Percentiles rank a stretch among this genome's conserved stretches.
These are phyloP conservation scores for Hartigia nigra DNA, from an alignment of 2,888 invertebrate species.

Conservation along the genomic window DNA sequence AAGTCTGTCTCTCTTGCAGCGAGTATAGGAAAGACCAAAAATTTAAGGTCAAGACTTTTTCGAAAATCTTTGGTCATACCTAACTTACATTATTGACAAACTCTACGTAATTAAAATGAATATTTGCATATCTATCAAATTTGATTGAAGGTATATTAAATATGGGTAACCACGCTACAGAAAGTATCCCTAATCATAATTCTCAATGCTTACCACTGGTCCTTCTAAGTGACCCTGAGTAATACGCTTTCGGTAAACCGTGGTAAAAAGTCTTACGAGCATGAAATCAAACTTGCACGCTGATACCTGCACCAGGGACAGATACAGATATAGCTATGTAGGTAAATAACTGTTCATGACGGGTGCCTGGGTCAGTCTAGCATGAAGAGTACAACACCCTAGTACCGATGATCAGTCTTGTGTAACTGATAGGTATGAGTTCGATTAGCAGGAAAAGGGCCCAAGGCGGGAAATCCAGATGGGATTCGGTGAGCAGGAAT, in stretches of 20 bases:
- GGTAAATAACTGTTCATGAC: not conserved
- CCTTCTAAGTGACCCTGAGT: not conserved
- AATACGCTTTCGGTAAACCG: not conserved
- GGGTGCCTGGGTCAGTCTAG: not conserved
- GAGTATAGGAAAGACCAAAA: too few relatives aligned
- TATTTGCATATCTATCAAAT: too few relatives aligned
- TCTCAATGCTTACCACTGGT: too few relatives aligned
- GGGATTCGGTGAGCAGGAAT: not conserved
- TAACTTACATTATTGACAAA: too few relatives aligned
- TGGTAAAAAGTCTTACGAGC: not conserved
- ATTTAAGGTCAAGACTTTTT: too few relatives aligned
- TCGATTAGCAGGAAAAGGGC: not conserved
- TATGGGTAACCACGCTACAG: too few relatives aligned
- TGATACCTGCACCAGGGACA: too few relatives aligned
- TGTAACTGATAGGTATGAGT: not conserved
- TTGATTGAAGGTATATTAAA: too few relatives aligned
- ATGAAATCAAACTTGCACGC: not conserved
- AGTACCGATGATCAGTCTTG: not conserved
- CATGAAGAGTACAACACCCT: conserved; percentile 4
- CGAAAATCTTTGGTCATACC: too few relatives aligned
- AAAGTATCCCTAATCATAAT: too few relatives aligned
- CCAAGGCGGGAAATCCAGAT: not conserved
- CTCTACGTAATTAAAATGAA: too few relatives aligned
- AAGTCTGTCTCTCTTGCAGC: too few relatives aligned
- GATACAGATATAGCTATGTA: not conserved